A percentile compares a stretch with the other conserved stretches of the same genome.
phyloP scores from a whole-genome alignment of 2,888 invertebrate species.

The Hololepta plana region DNA sequence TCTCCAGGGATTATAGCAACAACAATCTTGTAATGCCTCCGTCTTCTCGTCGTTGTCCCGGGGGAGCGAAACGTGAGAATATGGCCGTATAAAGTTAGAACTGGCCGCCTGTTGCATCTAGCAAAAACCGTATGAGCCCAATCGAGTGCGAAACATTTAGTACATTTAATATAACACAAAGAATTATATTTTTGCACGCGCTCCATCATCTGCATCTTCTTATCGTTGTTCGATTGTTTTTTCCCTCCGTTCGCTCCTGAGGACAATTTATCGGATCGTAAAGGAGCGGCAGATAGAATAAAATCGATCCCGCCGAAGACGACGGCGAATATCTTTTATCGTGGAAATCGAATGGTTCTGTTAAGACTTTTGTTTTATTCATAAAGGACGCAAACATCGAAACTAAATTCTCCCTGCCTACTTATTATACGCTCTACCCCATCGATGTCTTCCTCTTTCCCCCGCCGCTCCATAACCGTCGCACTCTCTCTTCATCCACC shows the following conservation, averaged over 20 bases:
- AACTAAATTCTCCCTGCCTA: constrained; percentile 19
- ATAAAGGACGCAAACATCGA: constrained; percentile 24
- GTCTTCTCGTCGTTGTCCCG: constrained; percentile 14
- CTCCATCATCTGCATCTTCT: no score
- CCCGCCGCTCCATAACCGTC: no score
- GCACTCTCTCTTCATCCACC: no score
- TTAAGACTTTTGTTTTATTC: constrained; percentile 32
- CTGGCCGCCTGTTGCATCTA: constrained; percentile 22
- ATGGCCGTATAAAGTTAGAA: constrained; percentile 18
- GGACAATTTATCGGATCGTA: no score
- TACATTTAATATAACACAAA: no score
- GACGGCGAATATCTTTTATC: constrained; percentile 14
- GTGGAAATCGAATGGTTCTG: constrained; percentile 20
- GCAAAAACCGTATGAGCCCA: constrained; percentile 12
- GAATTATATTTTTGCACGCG: no score
- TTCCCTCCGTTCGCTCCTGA: no score
- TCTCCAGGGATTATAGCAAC: constrained; percentile 23
- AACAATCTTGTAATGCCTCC: constrained; percentile 24
- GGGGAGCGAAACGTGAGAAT: constrained; percentile 22
- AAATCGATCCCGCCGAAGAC: no score
- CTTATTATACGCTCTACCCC: background rate
- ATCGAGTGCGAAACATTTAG: no score
- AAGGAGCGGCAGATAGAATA: no score
- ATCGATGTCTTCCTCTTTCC: no score
- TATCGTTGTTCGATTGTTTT: no score